phyloP scores from a whole-genome alignment of 2,888 invertebrate species.

The Metacarcinus magister region DNA sequence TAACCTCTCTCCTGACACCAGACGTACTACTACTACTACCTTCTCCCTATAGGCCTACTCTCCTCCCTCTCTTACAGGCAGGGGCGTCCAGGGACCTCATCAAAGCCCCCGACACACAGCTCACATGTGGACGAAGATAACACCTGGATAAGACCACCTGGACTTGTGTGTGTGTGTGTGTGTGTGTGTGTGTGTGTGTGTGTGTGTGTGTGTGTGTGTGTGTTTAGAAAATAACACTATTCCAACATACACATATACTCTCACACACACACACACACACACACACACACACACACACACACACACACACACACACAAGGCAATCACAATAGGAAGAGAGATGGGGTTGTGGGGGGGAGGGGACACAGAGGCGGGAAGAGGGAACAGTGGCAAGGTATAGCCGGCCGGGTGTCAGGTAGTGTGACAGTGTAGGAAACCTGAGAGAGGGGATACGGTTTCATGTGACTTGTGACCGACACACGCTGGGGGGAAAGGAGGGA shows the following conservation, averaged over 20 bases:
- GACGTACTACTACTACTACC: too few species aligned
- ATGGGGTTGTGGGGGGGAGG: neutral
- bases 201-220: slow-evolving; percentile 26
- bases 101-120: neutral
- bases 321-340: neutral
- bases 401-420: neutral
- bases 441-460: neutral
- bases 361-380: neutral
- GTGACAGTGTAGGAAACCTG: slow-evolving; percentile 4
- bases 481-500: neutral
- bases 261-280: neutral
- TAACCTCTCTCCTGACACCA: too few species aligned
- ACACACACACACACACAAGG: neutral
- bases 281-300: slow-evolving; percentile 15
- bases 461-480: slow-evolving; percentile 11
- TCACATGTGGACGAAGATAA: neutral
- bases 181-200: slow-evolving; percentile 26
- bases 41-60: neutral
- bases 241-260: neutral
- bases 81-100: too few species aligned
- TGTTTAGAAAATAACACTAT: neutral
- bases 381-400: neutral
- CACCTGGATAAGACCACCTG: neutral
- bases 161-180: neutral
- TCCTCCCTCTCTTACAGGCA: neutral